Evolutionary conservation across 2,888 invertebrate genomes (phyloP), one percentile per base, ranked within the genome.

Genomic region (Agrilus cyanescens): DNA sequence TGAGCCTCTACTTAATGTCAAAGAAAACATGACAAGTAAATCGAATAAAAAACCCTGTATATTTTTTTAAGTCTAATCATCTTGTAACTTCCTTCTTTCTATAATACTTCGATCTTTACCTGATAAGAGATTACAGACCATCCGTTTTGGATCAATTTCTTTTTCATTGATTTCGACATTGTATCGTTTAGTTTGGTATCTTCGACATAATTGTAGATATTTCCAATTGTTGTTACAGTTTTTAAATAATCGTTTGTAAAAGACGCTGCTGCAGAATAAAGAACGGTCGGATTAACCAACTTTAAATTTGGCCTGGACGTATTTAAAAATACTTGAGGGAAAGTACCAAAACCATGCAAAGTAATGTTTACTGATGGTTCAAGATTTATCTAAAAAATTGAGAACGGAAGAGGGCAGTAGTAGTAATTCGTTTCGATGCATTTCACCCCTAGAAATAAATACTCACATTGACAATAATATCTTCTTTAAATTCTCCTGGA

Each of bases 241-340:
- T 56, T 59, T 46, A 73, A 57, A 58, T 70, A 73, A 43, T 67
- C 65, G 12, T 50, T 30, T 6, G 70, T 69, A 40, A 74, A 49
- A 25, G 55, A 48, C 14, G 66, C 65, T 35, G 76, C 69, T 2
- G 76, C 76, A 32, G 44, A 42, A 53, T 77, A 77, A 34, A 72
- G 72, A 12, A 68, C 48, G 50, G 63, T 58, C 10, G 60, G 55
- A 46, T 59, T 50, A 31, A 64, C 12, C 1, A 1, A 6, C 6
- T 41, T 31, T 13, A 53, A 43, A 2, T 43, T 37, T 10, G 68
- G 66, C 46, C 74, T 68, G 8, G 68, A 69, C 15, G 76, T 54
- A 34, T 63, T 62, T 18, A 76, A 56, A 55, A 72, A 74, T 25
- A 77, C 58, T 66, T 80, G 80, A 3, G 77, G 73, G 45, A 75